Base-by-base conservation (phyloP, 2,888 invertebrate genomes). In the Apoderus coryli region DNA sequence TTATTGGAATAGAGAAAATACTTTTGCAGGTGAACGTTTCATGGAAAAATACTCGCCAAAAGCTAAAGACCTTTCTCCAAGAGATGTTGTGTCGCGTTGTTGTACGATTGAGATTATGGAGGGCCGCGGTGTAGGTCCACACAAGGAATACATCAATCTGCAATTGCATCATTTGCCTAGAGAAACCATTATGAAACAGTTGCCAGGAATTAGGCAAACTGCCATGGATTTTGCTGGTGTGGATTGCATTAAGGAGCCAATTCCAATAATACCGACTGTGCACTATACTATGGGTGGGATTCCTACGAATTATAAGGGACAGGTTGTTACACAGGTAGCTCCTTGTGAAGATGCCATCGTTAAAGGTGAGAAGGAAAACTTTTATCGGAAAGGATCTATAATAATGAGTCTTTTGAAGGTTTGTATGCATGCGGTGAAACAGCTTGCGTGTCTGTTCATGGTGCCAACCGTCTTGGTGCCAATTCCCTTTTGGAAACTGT, bases 41-140 rank as follows among this genome's bases (percentile, higher is more conserved):
- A 93, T 93, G 93, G 90, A 92, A 60, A 72, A 89, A 33, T 95
- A 95, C 61, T 95, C 95, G 3, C 95, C 95, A 1, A 84, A 81
- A 16, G 93, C 93, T 7, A 95, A 93, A 63, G 95, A 96, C 65
- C 65, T 96, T 36, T 95, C 95, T 22, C 89, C 90, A 10, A 75
- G 95, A 33, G 95, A 96, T 59, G 93, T 96, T 13, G 95, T 96
- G 7, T 92, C 92, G 3, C 66, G 95, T 28, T 76, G 93, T 3
- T 90, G 90, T 78, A 92, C 93, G 13, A 74, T 92, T 37, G 93
- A 95, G 63, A 90, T 95, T 41, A 71, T 88, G 61, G 92, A 89
- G 61, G 49, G 49, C 9, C 34, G 46, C 31, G 74, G 75, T 14
- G 65, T 65, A 39, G 75, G 75, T 4, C 67, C 67, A 22, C 60